Evolutionary conservation across 2,888 invertebrate genomes (phyloP).

Genomic region (Leptothorax acervorum): DNA sequence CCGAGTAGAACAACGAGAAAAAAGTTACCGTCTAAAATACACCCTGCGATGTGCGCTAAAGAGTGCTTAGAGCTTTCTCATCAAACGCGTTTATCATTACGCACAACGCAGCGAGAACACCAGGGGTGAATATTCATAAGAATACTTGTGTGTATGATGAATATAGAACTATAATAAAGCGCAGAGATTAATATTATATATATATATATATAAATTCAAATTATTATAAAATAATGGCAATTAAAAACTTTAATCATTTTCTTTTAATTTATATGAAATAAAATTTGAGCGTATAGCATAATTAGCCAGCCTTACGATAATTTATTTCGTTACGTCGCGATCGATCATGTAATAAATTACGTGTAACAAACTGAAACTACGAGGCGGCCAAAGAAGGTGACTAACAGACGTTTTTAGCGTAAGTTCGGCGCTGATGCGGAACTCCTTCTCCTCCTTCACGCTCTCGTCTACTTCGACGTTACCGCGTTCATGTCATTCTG

Average conservation of each 20-base stretch:
- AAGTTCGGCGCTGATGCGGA: slow-evolving; percentile 25
- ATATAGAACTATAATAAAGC: neutral
- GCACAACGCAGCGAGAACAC: neutral
- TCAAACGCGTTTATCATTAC: slow-evolving; percentile 33
- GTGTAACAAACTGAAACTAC: slow-evolving; percentile 46
- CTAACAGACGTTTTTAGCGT: slow-evolving; percentile 51
- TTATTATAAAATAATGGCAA: neutral
- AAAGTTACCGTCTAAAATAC: slow-evolving; percentile 38
- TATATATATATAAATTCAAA: neutral
- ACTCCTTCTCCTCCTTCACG: slow-evolving; percentile 13
- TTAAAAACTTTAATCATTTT: neutral
- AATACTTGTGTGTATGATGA: neutral
- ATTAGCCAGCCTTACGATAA: neutral
- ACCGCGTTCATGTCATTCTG: slow-evolving; percentile 57
- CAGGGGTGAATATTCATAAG: slow-evolving; percentile 8
- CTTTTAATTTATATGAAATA: neutral
- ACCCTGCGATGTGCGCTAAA: slow-evolving; percentile 2
- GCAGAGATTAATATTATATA: neutral
- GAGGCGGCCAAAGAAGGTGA: slow-evolving; percentile 27
- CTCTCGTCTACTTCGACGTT: slow-evolving; percentile 47
- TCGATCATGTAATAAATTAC: slow-evolving; percentile 37
- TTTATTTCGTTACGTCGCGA: neutral
- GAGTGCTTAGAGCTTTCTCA: slow-evolving; percentile 30
- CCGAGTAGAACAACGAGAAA: slow-evolving; percentile 22
- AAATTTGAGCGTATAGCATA: neutral